Base-by-base conservation (phyloP, 2,113 vertebrate genomes). In the Pseudonaja textilis region DNA sequence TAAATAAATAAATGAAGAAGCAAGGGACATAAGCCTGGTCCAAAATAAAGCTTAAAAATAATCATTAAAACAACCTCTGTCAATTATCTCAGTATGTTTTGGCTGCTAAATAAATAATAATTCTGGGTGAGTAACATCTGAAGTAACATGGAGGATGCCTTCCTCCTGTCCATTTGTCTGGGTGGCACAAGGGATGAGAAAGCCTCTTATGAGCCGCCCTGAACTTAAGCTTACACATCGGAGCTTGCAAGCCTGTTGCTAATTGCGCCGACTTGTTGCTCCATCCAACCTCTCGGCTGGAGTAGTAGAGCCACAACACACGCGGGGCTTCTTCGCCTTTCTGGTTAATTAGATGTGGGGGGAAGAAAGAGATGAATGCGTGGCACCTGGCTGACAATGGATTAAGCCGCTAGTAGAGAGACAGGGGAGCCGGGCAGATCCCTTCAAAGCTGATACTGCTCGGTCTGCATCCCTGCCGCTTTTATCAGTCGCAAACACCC, bases 331-430 rank as follows among this genome's bases (percentile, higher is more conserved):
- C 88, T 86, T 26, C 14, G 69, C 69, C 88, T 86, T 6, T 54
- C 87, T 89, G 34, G n/a, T 85, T 86, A 89, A 91, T 86, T 61
- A 64, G 69, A 25, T 88, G 64, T 0, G 54, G 90, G 57, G 61
- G 61, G 0, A 54, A 45, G 34, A 42, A 26, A 25, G 87, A 52
- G 92, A 61, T 69, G 69, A 89, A 91, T 93, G 94, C 91, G 94
- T 90, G 93, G 94, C 94, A 95, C 94, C 94, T 93, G 95, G 92
- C n/a, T 61, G 93, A 89, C 74, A 64, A 89, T 25, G 93, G 93
- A 85, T 89, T 89, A 93, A 64, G 56, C 87, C 4, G 93, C 87
- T 23, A 16, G 93, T 16, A 16, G 93, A 91, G 86, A 91, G 64
- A 9, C 61, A 81, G 26, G 34, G 25, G 87, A 54, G 45, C 52